Conservation (phyloP, 2,113 vertebrate genomes). For the Hypocryptadius cinnamomeus region DNA sequence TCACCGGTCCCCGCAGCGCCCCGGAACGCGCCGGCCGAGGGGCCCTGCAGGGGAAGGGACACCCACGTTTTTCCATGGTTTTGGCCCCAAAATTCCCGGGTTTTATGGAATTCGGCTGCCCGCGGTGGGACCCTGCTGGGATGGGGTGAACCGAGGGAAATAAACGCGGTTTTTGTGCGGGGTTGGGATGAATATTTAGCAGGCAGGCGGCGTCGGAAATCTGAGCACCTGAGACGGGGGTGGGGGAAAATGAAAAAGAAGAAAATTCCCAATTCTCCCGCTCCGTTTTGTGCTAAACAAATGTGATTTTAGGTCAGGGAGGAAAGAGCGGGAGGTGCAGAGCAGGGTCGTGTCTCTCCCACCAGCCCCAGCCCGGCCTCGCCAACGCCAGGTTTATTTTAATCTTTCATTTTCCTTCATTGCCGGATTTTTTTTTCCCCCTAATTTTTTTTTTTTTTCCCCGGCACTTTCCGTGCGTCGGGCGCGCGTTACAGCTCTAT, state of each 20-base stretch:
- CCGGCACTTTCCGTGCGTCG: not conserved
- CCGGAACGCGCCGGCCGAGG: not conserved
- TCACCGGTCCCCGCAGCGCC: not conserved
- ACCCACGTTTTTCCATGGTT: rapidly evolving
- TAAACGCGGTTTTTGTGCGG: not conserved
- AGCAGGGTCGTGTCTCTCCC: not conserved
- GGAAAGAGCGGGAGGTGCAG: not conserved
- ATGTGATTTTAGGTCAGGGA: not conserved
- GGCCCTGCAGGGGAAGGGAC: not conserved
- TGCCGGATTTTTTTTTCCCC: not conserved
- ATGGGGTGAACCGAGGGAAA: not conserved
- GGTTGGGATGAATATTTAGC: not conserved
- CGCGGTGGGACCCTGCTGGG: not conserved
- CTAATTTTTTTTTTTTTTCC: not conserved
- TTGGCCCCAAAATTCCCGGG: not conserved
- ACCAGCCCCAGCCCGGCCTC: not conserved
- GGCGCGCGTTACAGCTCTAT: conserved; percentile 17
- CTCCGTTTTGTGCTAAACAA: not conserved
- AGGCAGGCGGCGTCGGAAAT: not conserved
- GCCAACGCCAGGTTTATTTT: not conserved
- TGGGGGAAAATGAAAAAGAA: not conserved
- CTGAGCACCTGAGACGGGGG: not conserved
- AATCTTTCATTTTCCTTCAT: conserved; percentile 28
- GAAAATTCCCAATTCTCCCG: not conserved
- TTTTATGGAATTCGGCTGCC: not conserved